Base-by-base conservation (phyloP, 2,888 invertebrate species). In the Hoplodrina ambigua region DNA sequence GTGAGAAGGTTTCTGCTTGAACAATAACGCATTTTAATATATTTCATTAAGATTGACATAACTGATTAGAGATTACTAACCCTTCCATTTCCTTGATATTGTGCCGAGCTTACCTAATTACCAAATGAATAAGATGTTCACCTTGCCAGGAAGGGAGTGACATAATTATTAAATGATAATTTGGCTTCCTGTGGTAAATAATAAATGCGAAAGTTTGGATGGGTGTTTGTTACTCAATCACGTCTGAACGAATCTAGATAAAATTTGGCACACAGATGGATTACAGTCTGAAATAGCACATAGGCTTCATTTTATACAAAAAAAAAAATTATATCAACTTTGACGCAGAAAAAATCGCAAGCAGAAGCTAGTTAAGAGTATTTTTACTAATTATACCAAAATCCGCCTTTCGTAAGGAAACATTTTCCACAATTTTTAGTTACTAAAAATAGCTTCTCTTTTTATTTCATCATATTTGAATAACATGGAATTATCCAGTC, bases 31-130 rank as follows among this genome's bases (percentile, higher is more conserved):
- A 92, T 94, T 94, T 94, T 94, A 94, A 94, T 94, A 93, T 89
- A 91, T 91, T 93, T 95, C 92, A 95, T 95, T 96, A 92, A 94
- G 95, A 96, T 96, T 94, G 95, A 94, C 94, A 89, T 89, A 85
- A 85, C 89, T 92, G 95, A 96, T 95, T 93, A 92, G 73, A 88
- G 85, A 86, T 88, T 88, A 88, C 72, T 71, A 82, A 91, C 90
- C 92, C 91, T 92, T 88, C 74, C 79, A 85, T 88, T 87, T 86
- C 83, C 80, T 87, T 86, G 81, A 58, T 78, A 84, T 86, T 81
- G 75, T 78, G 30, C 70, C 54, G 71, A 71, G 78, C 71, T 74
- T 80, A 72, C 68, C 73, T 83, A 83, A 83, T 83, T 78, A 83
- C 56, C 69, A 76, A 80, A 56, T 75, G 70, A 82, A 76, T 78